Base-by-base conservation (phyloP, 2,113 vertebrate genomes). In the Kobus ellipsiprymnus region DNA sequence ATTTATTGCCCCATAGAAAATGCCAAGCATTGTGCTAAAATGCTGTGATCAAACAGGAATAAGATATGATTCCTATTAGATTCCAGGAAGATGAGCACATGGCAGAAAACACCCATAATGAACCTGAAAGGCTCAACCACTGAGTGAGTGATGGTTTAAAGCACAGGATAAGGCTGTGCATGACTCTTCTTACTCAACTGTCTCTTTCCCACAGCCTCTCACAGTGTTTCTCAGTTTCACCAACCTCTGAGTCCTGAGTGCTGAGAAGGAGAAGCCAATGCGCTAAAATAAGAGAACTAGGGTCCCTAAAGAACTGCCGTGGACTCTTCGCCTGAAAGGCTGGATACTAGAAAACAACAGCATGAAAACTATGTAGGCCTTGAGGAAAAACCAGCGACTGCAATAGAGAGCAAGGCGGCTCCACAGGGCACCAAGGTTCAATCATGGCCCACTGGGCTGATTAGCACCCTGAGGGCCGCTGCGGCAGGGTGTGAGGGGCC, bases 401-500 rank as follows among this genome's bases (percentile, higher is more conserved):
- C 14, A 44, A 7, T 3, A 77, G 21, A n/a, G 7, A 84, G 27
- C 21, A 62, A 89, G 54, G 40, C 36, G 16, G 44, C 4, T 46
- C 9, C 27, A 7, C 17, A 64, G n/a, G 25, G 21, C 21, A 27
- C 3, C n/a, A 1, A 52, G 33, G n/a, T 46, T 71, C 71, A 77
- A 52, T 13, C 0, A 5, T 15, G 2, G 48, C 17, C 13, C 59
- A 10, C 2, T 62, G 48, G 6, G 2, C 6, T 85, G n/a, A 27
- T 10, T 16, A 36, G 29, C 16, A 36, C 12, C 29, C 0, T 0
- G 52, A 52, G 23, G 46, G 4, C 10, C 29, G 33, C 17, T 4
- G 14, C 29, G 29, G 36, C 23, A 25, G 9, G n/a, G 52, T 17
- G 7, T 1, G 12, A 48, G 50, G 4, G 33, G 8, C 25, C 50